A percentile compares a stretch with the other conserved stretches of the same genome.
Evolutionary conservation across 1,140 invertebrate genomes (phyloP).

Genomic region (Pogonomyrmex californicus): DNA sequence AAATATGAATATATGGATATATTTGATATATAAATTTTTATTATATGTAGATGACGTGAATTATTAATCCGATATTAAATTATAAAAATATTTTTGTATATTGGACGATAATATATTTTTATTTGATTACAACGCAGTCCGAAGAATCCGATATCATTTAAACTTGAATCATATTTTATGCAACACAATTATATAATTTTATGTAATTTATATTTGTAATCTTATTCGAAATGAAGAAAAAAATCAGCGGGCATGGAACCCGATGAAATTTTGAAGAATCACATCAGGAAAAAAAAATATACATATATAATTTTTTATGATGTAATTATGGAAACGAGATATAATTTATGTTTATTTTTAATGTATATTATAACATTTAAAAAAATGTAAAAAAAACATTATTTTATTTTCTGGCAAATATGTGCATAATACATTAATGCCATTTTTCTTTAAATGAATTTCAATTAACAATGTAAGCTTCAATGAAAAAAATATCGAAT

Average conservation of each 20-base stretch:
- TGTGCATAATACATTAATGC: not conserved
- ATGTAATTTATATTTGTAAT: no score
- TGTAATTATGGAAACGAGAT: not conserved
- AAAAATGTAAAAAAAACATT: not conserved
- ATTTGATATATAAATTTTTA: no score
- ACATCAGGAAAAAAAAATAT: not conserved
- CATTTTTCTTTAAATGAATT: not conserved
- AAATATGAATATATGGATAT: no score
- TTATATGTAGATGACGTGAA: no score
- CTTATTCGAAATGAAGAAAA: no score
- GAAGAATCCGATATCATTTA: not conserved
- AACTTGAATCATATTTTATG: not conserved
- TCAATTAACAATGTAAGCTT: not conserved
- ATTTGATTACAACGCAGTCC: not conserved
- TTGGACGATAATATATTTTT: not conserved
- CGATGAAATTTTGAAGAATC: not conserved
- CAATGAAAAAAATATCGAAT: not conserved
- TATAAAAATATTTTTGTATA: not conserved
- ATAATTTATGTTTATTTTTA: conserved; percentile 4
- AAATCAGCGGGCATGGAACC: not conserved
- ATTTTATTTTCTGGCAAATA: not conserved
- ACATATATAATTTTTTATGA: not conserved
- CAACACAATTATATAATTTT: no score
- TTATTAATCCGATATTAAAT: no score
- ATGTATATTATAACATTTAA: not conserved